Base-by-base conservation (phyloP, 2,113 vertebrate genomes). In the Stegastes partitus region DNA sequence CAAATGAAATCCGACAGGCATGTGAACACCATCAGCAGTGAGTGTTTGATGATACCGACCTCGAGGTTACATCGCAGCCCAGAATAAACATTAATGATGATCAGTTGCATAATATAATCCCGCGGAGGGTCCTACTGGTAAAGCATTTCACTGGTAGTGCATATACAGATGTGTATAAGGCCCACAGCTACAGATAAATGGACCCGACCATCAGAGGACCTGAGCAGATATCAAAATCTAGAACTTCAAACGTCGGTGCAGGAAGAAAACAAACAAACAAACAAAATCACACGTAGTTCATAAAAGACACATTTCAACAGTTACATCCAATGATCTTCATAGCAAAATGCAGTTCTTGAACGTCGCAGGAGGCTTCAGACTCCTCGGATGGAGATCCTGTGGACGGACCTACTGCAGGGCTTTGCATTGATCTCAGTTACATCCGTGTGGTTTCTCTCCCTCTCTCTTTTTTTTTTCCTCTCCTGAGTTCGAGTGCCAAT, bases 111-210 rank as follows among this genome's bases (percentile, higher is more conserved):
- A 88, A 72, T 81, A 74, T 58, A 74, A 61, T 51, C 73, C 82
- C 68, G 37, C 68, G 53, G 50, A 77, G 77, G 74, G 61, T 70
- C 63, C 57, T 67, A 62, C 59, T 57, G 73, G 58, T 85, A 81
- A 91, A 92, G 89, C 81, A 31, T 81, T 85, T 88, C 50, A 82
- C 63, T 82, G 72, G n/a, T 68, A 87, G 87, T 89, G 84, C 87
- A 89, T 82, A 85, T 68, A 84, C 77, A 89, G 68, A 73, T 44
- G 21, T 79, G 47, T 64, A 12, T 34, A 74, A 84, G 83, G 78
- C 79, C 80, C 77, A 68, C 21, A 69, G 65, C 76, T 82, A 80
- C 72, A 80, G 26, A 68, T 28, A n/a, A 34, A 66, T 22, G 63
- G 79, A 75, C 51, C 77, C 62, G 70, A 14, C 65, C 44, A 65